Percentiles rank a stretch among this genome's conserved stretches.
phyloP scores from a whole-genome alignment of 53 echinoderm and acorn worm species.

The Antedon mediterranea region DNA sequence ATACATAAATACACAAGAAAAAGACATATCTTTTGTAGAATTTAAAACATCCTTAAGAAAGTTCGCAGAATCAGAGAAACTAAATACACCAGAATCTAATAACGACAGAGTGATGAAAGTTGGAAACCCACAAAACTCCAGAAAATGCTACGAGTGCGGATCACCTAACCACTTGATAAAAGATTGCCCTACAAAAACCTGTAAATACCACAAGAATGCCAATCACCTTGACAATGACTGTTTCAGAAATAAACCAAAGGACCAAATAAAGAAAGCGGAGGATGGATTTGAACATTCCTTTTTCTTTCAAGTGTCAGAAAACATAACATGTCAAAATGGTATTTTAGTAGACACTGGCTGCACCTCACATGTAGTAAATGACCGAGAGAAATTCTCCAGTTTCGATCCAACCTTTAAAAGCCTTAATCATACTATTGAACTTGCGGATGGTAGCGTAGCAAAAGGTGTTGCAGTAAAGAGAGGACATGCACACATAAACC shows the following conservation, averaged over 20 bases:
- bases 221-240: no score
- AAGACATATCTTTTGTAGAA: neutral
- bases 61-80: conserved; percentile 2
- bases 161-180: neutral
- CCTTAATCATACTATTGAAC: neutral
- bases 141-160: neutral
- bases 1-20: neutral
- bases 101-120: neutral
- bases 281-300: no score
- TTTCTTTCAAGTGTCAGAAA: no score
- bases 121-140: neutral
- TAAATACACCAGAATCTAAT: neutral
- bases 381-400: neutral
- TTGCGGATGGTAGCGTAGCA: neutral
- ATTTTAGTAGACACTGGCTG: neutral
- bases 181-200: no score
- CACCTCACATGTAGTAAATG: neutral
- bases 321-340: no score
- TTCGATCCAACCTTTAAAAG: neutral
- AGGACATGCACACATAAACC: neutral
- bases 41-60: neutral
- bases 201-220: no score
- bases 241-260: no score
- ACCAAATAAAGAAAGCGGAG: no score
- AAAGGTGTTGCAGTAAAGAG: neutral